phyloP scores from a whole-genome alignment of 2,888 invertebrate species.

The Mellilla xanthometata region DNA sequence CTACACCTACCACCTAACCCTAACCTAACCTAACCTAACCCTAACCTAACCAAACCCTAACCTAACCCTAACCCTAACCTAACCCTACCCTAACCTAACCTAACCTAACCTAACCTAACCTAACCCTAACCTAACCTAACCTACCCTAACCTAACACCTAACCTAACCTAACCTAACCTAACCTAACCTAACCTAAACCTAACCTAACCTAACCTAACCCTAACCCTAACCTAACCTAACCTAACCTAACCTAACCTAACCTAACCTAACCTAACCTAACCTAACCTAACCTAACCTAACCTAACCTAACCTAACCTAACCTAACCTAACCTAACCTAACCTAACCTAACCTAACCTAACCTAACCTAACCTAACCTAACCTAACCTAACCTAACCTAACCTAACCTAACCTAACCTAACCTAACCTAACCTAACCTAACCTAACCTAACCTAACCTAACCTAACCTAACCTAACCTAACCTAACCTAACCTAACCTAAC shows the following conservation, averaged over 20 bases:
- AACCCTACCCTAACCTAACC: conserved; percentile 14
- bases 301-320: conserved; percentile 22
- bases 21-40: conserved; percentile 18
- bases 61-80: conserved; percentile 19
- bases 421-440: conserved; percentile 9
- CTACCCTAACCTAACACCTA: conserved; percentile 15
- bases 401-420: conserved; percentile 10
- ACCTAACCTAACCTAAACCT: conserved; percentile 21
- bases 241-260: conserved; percentile 22
- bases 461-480: no score
- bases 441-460: conserved; percentile 8
- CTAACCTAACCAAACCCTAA: conserved; percentile 16
- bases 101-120: conserved; percentile 12
- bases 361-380: conserved; percentile 13
- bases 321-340: no score
- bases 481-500: conserved; percentile 8
- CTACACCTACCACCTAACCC: conserved; percentile 7
- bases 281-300: conserved; percentile 14
- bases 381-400: conserved; percentile 17
- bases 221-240: conserved; percentile 20
- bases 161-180: conserved; percentile 21
- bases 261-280: conserved; percentile 15
- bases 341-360: conserved; percentile 21
- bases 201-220: conserved; percentile 22
- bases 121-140: conserved; percentile 20